Conservation (phyloP, 2,113 vertebrate species). For the Sturnira hondurensis region DNA sequence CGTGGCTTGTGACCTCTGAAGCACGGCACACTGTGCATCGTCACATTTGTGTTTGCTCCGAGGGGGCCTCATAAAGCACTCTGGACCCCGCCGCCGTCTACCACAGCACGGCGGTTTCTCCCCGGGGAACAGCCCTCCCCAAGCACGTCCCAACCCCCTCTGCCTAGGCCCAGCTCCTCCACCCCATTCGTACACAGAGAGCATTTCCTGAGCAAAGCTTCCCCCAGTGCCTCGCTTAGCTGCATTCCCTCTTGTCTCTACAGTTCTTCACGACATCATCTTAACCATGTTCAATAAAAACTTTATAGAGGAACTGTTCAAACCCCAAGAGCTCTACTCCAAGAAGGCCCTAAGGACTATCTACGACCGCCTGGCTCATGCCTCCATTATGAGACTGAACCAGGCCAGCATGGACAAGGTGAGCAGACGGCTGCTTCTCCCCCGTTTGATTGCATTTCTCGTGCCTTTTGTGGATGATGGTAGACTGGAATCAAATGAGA, state of each 20-base stretch:
- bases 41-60: not conserved
- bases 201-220: not conserved
- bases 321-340: constrained; percentile 97
- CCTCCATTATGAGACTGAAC: constrained; percentile 98
- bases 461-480: not conserved
- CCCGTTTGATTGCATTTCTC: not conserved
- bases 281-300: constrained; percentile 98
- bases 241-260: constrained; percentile 70
- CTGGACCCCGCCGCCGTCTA: not conserved
- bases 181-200: not conserved
- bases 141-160: not conserved
- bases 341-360: constrained; percentile 95
- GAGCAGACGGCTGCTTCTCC: not conserved
- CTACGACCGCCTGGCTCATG: constrained; percentile 95
- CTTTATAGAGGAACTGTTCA: constrained; percentile 97
- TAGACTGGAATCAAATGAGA: not conserved
- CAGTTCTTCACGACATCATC: constrained; percentile 99
- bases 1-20: not conserved
- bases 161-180: not conserved
- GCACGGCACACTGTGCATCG: not conserved
- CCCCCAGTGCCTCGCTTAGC: not conserved
- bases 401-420: constrained; percentile 99
- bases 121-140: not conserved
- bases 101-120: not conserved
- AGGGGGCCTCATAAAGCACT: not conserved